Evolutionary conservation across 2,888 invertebrate genomes (phyloP), one percentile per base, ranked within the genome.

Genomic region (Panopea generosa): DNA sequence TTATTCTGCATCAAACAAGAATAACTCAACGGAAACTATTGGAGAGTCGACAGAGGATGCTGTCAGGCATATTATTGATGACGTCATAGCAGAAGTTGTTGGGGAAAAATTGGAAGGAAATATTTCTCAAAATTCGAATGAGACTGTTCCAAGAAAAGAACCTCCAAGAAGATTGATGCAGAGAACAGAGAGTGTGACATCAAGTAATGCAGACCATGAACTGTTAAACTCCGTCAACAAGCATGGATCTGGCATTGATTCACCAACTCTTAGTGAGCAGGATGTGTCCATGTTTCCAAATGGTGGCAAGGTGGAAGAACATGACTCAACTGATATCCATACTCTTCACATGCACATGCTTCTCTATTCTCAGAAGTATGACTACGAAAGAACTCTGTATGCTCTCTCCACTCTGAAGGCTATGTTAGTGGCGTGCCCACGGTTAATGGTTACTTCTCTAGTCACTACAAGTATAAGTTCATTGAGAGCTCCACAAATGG

Each of bases 271-370:
- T 18, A 88, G 89, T 77, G 90, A 90, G 52, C 73, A 73, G 24
- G 88, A 88, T 49, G 56, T 86, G 6, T 66, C 75, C 50, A 81
- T 59, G 73, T 84, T 73, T 56, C 71, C 75, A 52, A 76, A 71
- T 14, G 40, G 68, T 18, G 68, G 68, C 9, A 55, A 63, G 40
- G 33, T 2, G 0, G 60, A 65, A 9, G 59, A 40, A 9, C 78
- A 81, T 24, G 89, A 89, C 63, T 86, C 91, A 2, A 90, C 92
- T 9, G 88, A 86, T 43, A 94, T 96, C 43, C 96, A 96, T 90
- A 95, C 96, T 27, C 95, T 96, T 70, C 97, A 97, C 90, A 96
- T 96, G 24, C 97, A 97, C 90, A 94, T 97, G 93, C 94, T 97
- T 49, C 93, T 97, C 2, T 97, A 97, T 90, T 95, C 95, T 84